A percentile compares a stretch with the other conserved stretches of the same genome.
Conservation (phyloP, 2,888 invertebrate genomes). For the Coenonympha glycerion region DNA sequence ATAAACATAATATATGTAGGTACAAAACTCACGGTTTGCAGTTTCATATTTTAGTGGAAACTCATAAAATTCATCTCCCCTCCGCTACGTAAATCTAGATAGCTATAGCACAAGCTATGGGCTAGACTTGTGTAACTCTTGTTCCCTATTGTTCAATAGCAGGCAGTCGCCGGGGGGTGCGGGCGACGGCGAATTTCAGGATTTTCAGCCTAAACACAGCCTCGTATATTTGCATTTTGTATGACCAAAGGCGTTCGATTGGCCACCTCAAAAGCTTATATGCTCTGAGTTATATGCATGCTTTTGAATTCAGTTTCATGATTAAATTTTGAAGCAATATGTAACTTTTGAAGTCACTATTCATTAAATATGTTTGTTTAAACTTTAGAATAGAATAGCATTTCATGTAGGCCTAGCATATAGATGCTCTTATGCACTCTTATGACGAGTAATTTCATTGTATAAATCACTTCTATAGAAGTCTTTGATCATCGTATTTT, state of each 20-base stretch:
- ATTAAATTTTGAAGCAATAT: not conserved
- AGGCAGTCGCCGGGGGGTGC: slow-evolving; percentile 15
- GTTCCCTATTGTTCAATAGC: slow-evolving; percentile 25
- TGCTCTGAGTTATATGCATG: too few relatives aligned
- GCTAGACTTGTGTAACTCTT: slow-evolving; percentile 19
- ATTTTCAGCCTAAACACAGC: slow-evolving; percentile 14
- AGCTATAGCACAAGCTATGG: not conserved
- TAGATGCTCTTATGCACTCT: too few relatives aligned
- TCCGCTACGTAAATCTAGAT: not conserved
- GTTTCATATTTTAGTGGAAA: not conserved
- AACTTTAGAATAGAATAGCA: too few relatives aligned
- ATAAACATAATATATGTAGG: too few relatives aligned
- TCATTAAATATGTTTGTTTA: too few relatives aligned
- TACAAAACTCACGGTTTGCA: not conserved
- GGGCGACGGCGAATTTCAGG: slow-evolving; percentile 9
- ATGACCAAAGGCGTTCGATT: not conserved
- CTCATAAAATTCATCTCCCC: not conserved
- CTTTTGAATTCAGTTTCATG: not conserved
- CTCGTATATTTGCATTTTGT: slow-evolving; percentile 11
- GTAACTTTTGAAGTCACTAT: too few relatives aligned
- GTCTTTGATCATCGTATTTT: too few relatives aligned
- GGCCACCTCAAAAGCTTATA: not conserved
- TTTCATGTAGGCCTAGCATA: too few relatives aligned
- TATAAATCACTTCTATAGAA: too few relatives aligned
- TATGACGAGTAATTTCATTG: too few relatives aligned